Evolutionary conservation across 1,140 invertebrate genomes (phyloP).

Genomic region (Phymastichus coffea): DNA sequence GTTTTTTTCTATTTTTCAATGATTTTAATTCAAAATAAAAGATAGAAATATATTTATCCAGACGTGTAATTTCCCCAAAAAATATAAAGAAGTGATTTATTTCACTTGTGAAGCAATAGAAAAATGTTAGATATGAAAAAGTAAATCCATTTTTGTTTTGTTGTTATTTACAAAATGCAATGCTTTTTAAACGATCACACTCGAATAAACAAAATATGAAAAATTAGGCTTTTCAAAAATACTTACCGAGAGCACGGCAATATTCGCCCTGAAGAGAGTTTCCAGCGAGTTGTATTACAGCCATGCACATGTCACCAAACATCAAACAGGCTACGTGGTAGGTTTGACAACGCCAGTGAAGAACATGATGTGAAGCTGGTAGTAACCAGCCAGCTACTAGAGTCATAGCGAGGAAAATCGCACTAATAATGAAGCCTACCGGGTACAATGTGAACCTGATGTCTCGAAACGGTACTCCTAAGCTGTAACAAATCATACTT

Average conservation of each 20-base stretch:
- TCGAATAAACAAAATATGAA: no score
- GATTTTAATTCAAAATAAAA: no score
- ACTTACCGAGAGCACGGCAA: slow-evolving; percentile 69
- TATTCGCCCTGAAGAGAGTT: slow-evolving; percentile 59
- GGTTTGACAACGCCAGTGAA: slow-evolving; percentile 83
- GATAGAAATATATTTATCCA: no score
- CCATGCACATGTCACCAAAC: slow-evolving; percentile 74
- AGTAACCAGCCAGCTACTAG: slow-evolving; percentile 72
- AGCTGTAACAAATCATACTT: slow-evolving; percentile 41
- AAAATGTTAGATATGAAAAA: no score
- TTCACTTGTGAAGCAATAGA: no score
- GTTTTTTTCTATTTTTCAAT: no score
- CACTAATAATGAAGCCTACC: slow-evolving; percentile 73
- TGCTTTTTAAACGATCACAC: no score
- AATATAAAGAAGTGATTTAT: no score
- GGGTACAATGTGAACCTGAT: slow-evolving; percentile 69
- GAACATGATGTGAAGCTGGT: slow-evolving; percentile 76
- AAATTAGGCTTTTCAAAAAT: no score
- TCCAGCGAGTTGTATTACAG: slow-evolving; percentile 68
- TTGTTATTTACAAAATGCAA: no score
- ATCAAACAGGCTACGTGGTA: slow-evolving; percentile 78
- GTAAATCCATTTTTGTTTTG: no score
- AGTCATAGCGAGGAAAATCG: slow-evolving; percentile 75
- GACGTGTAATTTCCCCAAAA: no score
- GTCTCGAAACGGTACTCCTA: slow-evolving; percentile 45